Percentiles rank a stretch among this genome's conserved stretches.
These are phyloP conservation scores for Coptotermes formosanus DNA, from an alignment of 1,140 invertebrate species.

Conservation along the genomic window DNA sequence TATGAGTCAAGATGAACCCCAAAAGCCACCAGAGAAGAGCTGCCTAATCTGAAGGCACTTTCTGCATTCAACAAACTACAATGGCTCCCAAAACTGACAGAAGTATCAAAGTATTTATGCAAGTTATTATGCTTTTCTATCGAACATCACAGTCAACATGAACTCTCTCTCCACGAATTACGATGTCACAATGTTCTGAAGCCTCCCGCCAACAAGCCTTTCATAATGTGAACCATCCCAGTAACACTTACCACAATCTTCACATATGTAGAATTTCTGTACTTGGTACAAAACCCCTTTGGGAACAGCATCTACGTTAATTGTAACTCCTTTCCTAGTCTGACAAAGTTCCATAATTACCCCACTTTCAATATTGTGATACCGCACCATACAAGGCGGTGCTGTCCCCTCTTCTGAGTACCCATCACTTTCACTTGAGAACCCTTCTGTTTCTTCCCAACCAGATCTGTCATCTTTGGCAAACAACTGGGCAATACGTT, in stretches of 20 bases:
- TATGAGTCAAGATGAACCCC: no score
- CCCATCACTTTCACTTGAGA: constrained; percentile 31
- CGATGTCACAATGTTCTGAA: constrained; percentile 45
- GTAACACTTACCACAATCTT: constrained; percentile 62
- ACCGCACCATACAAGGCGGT: constrained; percentile 40
- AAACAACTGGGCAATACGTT: constrained; percentile 19
- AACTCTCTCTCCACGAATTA: no score
- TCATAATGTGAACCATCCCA: constrained; percentile 63
- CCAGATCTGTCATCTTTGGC: constrained; percentile 13
- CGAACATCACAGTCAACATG: no score
- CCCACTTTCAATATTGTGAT: constrained; percentile 38
- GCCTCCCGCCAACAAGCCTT: constrained; percentile 44
- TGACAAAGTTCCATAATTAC: constrained; percentile 45
- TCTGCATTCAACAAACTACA: no score
- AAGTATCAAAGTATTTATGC: no score
- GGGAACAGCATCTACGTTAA: constrained; percentile 56
- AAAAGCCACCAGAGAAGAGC: no score
- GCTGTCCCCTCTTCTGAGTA: constrained; percentile 38
- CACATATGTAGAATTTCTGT: constrained; percentile 59
- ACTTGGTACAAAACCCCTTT: constrained; percentile 49
- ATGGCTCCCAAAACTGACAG: no score
- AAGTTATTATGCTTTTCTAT: no score
- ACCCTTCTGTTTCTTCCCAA: constrained; percentile 22
- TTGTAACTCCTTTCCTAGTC: constrained; percentile 46
- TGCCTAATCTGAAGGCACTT: no score